A percentile compares a stretch with the other conserved stretches of the same genome.
phyloP scores from a whole-genome alignment of 2,113 vertebrate genomes.

The Pseudonaja textilis region DNA sequence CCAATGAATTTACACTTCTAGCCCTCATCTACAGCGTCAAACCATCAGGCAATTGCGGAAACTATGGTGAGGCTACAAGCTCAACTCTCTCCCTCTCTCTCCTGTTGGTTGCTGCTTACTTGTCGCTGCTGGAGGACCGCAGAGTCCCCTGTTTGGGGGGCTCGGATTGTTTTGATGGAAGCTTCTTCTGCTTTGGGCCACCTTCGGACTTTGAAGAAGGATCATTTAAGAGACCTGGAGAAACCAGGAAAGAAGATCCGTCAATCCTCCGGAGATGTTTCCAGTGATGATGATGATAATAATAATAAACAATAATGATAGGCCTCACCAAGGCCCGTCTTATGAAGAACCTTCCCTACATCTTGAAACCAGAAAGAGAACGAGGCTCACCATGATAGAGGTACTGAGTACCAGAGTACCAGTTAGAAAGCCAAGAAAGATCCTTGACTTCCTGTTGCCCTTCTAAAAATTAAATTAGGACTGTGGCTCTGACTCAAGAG shows the following conservation, averaged over 20 bases:
- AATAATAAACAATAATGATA: neutral
- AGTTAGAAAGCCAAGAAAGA: neutral
- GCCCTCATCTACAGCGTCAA: too few species aligned
- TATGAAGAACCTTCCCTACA: neutral
- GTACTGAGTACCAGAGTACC: neutral
- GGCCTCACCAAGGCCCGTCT: neutral
- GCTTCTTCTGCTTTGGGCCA: conserved; percentile 78
- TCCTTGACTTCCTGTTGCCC: neutral
- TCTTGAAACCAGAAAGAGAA: neutral
- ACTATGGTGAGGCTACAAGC: neutral
- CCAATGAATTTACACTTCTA: neutral
- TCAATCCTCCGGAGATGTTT: neutral
- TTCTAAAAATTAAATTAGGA: neutral
- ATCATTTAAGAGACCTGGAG: conserved; percentile 86
- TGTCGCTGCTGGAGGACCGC: conserved; percentile 87
- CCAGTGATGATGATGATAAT: too few species aligned
- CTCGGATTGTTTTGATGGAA: conserved; percentile 79
- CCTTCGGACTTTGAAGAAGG: conserved; percentile 79
- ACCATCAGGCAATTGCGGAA: neutral
- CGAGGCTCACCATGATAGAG: neutral
- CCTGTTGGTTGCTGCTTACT: conserved; percentile 61
- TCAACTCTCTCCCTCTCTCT: too few species aligned
- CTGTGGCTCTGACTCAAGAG: neutral
- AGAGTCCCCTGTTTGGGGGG: conserved; percentile 73
- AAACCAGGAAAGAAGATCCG: conserved; percentile 39